These are phyloP conservation scores for Imbricaverruca yamaguchii DNA, from an alignment of 2,888 invertebrate genomes.

Conservation along the genomic window DNA sequence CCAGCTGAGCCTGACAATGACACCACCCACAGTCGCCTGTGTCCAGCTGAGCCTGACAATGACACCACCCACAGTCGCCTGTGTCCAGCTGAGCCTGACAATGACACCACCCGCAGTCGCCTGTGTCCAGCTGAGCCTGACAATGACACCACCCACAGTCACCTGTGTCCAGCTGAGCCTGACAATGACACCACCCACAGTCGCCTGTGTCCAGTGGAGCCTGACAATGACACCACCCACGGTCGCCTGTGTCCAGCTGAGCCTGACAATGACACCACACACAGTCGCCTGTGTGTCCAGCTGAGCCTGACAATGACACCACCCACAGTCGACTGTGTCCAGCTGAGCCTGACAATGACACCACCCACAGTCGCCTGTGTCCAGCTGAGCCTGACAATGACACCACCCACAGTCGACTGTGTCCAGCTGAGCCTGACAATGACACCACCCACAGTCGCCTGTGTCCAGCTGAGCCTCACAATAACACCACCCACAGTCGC, in stretches of 20 bases:
- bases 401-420: slow-evolving; percentile 48
- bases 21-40: slow-evolving; percentile 48
- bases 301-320: too few relatives aligned
- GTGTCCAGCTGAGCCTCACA: slow-evolving; percentile 45
- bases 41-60: too few relatives aligned
- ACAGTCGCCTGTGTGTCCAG: slow-evolving; percentile 54
- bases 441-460: slow-evolving; percentile 43
- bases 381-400: too few relatives aligned
- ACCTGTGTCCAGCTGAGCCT: slow-evolving; percentile 52
- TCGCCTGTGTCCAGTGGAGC: slow-evolving; percentile 56
- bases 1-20: too few relatives aligned
- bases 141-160: slow-evolving; percentile 38
- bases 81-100: slow-evolving; percentile 45
- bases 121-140: slow-evolving; percentile 46
- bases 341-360: too few relatives aligned
- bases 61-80: slow-evolving; percentile 43
- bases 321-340: slow-evolving; percentile 50
- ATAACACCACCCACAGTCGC: slow-evolving; percentile 43
- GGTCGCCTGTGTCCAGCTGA: slow-evolving; percentile 57
- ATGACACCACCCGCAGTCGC: slow-evolving; percentile 43
- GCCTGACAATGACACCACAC: too few relatives aligned
- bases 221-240: background rate
- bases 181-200: slow-evolving; percentile 31
- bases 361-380: slow-evolving; percentile 49
- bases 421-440: too few relatives aligned